Percentiles rank a stretch among this genome's conserved stretches.
phyloP scores from a whole-genome alignment of 2,113 vertebrate genomes.

The Synodontis membranacea region DNA sequence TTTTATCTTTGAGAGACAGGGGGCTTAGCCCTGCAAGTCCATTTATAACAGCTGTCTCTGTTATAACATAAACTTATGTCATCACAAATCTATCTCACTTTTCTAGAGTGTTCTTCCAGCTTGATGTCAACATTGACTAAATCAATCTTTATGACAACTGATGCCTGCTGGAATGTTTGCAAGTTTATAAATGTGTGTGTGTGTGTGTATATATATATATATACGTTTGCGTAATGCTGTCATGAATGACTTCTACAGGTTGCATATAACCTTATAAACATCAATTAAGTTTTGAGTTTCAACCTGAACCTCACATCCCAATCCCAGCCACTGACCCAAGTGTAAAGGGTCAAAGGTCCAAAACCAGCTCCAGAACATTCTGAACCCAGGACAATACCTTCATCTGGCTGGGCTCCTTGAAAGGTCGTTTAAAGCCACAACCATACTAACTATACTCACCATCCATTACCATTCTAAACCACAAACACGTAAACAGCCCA shows the following conservation, averaged over 20 bases:
- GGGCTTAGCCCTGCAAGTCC: background rate
- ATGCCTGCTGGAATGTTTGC: background rate
- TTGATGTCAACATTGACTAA: conserved; percentile 13
- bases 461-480: conserved; percentile 42
- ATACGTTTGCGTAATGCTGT: background rate
- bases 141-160: background rate
- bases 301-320: background rate
- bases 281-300: background rate
- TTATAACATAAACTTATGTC: conserved; percentile 8
- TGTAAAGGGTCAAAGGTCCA: conserved; percentile 1
- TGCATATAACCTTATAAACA: background rate
- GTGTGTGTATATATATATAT: no score
- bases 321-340: background rate
- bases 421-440: conserved; percentile 40
- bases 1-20: conserved; percentile 2
- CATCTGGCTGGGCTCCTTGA: conserved; percentile 24
- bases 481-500: conserved; percentile 35
- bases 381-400: conserved; percentile 29
- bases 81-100: background rate
- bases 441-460: conserved; percentile 44
- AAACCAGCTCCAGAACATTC: conserved; percentile 46
- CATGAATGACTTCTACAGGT: background rate
- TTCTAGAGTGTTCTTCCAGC: conserved; percentile 1
- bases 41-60: conserved; percentile 15
- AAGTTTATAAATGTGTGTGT: background rate